Evolutionary conservation across 2,113 vertebrate genomes (phyloP).

Genomic region (cat (Felis catus)): F.catus_Fca126_mat1.0 CM031412.1:213213001-213213500

Average conservation of each 20-base stretch:
- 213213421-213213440: conserved; percentile 98
- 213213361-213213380: conserved; percentile 97
- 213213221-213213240: neutral
- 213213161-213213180: conserved; percentile 36
- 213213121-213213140: neutral
- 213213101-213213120: neutral
- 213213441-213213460: conserved; percentile 97
- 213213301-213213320: conserved; percentile 6
- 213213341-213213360: conserved; percentile 97
- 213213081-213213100: neutral
- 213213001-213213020: neutral
- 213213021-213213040: conserved; percentile 4
- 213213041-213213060: neutral
- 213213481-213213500: conserved; percentile 94
- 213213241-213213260: conserved; percentile 27
- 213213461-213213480: conserved; percentile 98
- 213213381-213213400: conserved; percentile 98
- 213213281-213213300: conserved; percentile 9
- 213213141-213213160: neutral
- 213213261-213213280: neutral
- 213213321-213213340: conserved; percentile 80
- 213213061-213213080: conserved; percentile 38
- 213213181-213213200: conserved; percentile 49
- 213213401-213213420: conserved; percentile 98
- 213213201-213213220: conserved; percentile 21